Base-by-base conservation (phyloP, 2,888 invertebrate genomes). In the Tachystola acroxantha region DNA sequence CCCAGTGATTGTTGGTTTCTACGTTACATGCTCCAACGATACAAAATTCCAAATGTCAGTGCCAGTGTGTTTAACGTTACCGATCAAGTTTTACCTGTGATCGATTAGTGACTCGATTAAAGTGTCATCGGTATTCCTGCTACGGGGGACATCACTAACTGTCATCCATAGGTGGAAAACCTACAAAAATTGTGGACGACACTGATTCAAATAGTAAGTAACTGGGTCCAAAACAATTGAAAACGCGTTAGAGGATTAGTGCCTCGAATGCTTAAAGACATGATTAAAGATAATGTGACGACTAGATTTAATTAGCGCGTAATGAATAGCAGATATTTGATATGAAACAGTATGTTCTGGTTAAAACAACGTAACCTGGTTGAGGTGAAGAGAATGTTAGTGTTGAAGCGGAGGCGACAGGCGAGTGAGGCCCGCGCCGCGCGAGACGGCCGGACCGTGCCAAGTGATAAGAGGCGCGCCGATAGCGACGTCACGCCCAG, bases 401-500 rank as follows among this genome's bases (percentile, higher is more conserved):
- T 64, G 58, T 58, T 72, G 66, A 69, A 73, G 24, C 24, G 44
- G 44, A 34, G 42, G 32, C 42, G 59, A 62, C 16, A 16, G 53
- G 52, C 56, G 60, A 73, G 64, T 71, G 73, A 71, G 70, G 72
- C 72, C 69, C 69, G 69, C 71, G 49, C 51, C 49, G 46, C 50
- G 77, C 79, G 79, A 79, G 82, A 80, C 82, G 70, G 71, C 75
- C 80, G 73, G 79, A 84, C 76, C 84, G 80, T 85, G 85, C 85
- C 85, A 85, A 86, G 84, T 85, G 85, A 86, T 86, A 86, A 86
- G 84, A 81, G 74, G 79, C 80, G 84, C 79, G 79, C 81, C 84
- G 85, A 85, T 85, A 84, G 79, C 81, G 70, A 85, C 86, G 85
- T 85, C 85, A 85, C 81, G 76, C 84, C 85, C 86, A 86, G 86